A percentile compares a stretch with the other conserved stretches of the same genome.
Evolutionary conservation across 2,113 vertebrate genomes (phyloP).

Genomic region (Psettodes erumei): DNA sequence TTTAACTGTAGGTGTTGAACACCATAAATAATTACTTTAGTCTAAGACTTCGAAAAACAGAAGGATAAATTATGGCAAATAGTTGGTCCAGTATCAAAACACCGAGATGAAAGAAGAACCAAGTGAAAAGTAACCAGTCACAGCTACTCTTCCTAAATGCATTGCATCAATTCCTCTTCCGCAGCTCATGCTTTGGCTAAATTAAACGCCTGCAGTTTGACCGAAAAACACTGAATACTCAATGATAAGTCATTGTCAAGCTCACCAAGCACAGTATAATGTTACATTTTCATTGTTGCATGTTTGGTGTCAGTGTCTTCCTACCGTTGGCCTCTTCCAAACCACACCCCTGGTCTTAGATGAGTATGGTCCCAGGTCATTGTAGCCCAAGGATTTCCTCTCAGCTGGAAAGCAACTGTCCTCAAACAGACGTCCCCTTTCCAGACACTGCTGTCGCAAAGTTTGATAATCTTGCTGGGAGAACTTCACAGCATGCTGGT

Average conservation of each 20-base stretch:
- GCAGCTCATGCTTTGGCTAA: not conserved
- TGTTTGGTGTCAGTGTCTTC: not conserved
- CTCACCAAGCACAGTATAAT: not conserved
- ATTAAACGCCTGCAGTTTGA: not conserved
- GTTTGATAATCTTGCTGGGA: slow-evolving; percentile 86
- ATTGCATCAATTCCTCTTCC: not conserved
- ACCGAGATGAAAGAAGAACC: no score
- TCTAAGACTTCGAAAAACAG: no score
- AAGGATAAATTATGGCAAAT: not conserved
- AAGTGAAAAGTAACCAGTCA: no score
- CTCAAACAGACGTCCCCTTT: slow-evolving; percentile 83
- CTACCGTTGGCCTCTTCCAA: slow-evolving; percentile 89
- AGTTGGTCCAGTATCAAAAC: no score
- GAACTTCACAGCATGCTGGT: slow-evolving; percentile 83
- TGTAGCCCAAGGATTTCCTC: slow-evolving; percentile 85
- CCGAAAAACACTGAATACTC: not conserved
- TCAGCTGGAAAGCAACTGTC: slow-evolving; percentile 87
- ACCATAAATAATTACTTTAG: not conserved
- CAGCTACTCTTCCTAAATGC: not conserved
- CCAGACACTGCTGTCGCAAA: slow-evolving; percentile 82
- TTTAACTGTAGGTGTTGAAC: not conserved
- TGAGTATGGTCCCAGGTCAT: slow-evolving; percentile 86
- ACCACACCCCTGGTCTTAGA: slow-evolving; percentile 82
- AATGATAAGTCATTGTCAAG: not conserved
- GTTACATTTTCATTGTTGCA: not conserved